Percentiles rank a stretch among this genome's conserved stretches.
phyloP scores from a whole-genome alignment of 2,888 invertebrate species.

The Rotaria macrura region DNA sequence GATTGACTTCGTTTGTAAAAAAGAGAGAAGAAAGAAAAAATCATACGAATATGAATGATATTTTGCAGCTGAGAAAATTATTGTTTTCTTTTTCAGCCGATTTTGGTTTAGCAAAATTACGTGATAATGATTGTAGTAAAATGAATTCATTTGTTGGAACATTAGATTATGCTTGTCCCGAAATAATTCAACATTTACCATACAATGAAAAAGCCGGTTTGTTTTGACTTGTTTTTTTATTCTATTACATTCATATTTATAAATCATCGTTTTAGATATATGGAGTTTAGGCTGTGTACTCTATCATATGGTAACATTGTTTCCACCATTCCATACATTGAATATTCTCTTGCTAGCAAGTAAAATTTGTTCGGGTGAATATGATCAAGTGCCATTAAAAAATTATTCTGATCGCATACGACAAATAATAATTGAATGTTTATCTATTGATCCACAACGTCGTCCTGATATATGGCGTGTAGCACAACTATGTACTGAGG shows the following conservation, averaged over 20 bases:
- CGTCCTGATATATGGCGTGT: not conserved
- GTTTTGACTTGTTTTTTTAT: not conserved
- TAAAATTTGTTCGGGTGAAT: conserved; percentile 39
- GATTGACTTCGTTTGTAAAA: too few species aligned
- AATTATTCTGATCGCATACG: not conserved
- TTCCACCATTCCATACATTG: conserved; percentile 49
- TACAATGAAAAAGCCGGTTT: conserved; percentile 50
- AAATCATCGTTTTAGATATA: conserved; percentile 40
- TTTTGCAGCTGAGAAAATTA: too few species aligned
- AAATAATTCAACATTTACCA: conserved; percentile 50
- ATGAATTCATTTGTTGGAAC: conserved; percentile 51
- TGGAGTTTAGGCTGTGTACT: conserved; percentile 52
- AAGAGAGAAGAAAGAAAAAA: too few species aligned
- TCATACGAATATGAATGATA: too few species aligned
- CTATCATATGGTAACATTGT: conserved; percentile 51
- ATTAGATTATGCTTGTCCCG: conserved; percentile 43
- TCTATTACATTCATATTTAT: not conserved
- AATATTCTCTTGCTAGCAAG: conserved; percentile 50
- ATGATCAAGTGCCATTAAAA: not conserved
- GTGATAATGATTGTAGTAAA: conserved; percentile 48
- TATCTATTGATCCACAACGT: not conserved
- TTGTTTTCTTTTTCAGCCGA: conserved; percentile 44
- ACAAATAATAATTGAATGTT: not conserved
- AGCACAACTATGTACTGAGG: not conserved
- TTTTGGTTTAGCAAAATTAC: conserved; percentile 52